Conservation (phyloP, 1,140 invertebrate species). For the Pollicipes pollicipes region DNA sequence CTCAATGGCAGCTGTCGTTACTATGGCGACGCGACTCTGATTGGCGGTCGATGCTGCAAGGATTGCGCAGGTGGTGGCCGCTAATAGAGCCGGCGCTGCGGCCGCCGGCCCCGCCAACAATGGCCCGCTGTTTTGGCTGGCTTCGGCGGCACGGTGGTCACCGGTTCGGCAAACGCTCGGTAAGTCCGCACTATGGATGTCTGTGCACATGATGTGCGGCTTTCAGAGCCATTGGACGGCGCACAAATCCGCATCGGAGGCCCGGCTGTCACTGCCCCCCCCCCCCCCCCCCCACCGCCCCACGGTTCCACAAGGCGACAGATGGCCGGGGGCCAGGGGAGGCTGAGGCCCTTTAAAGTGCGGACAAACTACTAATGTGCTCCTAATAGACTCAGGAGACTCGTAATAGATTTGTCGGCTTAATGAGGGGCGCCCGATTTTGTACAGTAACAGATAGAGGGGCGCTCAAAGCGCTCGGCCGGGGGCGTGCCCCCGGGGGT, state of each 20-base stretch:
- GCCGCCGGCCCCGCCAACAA: not conserved
- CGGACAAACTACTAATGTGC: conserved; percentile 1
- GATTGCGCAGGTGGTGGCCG: not conserved
- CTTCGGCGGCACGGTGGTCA: no score
- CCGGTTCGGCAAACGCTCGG: no score
- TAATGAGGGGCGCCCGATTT: not conserved
- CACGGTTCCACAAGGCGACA: not conserved
- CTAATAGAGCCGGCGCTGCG: not conserved
- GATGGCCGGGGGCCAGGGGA: not conserved
- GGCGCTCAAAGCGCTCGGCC: not conserved
- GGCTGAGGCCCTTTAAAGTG: not conserved
- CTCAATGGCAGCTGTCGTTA: not conserved
- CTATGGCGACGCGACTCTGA: not conserved
- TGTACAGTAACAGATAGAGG: conserved; percentile 1
- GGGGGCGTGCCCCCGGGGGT: no score
- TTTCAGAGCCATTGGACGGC: no score
- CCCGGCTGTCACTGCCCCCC: no score
- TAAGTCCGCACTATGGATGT: no score
- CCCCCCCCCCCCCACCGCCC: no score
- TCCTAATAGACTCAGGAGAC: not conserved
- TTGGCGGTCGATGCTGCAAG: not conserved
- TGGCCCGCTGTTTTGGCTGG: not conserved
- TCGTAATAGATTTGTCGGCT: not conserved
- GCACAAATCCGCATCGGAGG: no score
- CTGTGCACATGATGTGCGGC: no score